Percentiles rank a stretch among this genome's conserved stretches.
phyloP scores from a whole-genome alignment of 2,888 invertebrate species.

The Synergus umbraculus region DNA sequence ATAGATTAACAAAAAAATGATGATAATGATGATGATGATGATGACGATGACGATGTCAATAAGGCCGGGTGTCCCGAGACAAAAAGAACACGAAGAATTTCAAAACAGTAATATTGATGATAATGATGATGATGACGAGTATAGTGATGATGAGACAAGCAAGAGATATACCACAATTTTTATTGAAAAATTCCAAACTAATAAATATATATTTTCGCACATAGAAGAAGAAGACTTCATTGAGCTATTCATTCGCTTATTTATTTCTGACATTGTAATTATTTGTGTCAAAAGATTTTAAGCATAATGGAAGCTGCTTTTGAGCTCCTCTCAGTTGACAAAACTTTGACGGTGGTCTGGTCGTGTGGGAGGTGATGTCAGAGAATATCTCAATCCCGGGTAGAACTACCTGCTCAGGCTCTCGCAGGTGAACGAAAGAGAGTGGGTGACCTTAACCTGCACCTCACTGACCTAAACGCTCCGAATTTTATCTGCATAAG shows the following conservation, averaged over 20 bases:
- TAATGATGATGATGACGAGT: not conserved
- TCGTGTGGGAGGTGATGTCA: slow-evolving; percentile 68
- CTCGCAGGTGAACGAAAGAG: slow-evolving; percentile 52
- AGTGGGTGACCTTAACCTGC: slow-evolving; percentile 61
- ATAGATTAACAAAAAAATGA: not conserved
- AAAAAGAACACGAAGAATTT: not conserved
- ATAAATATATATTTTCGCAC: too few species aligned
- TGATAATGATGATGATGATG: not conserved
- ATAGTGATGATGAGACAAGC: not conserved
- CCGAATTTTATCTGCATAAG: slow-evolving; percentile 73
- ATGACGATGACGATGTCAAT: not conserved
- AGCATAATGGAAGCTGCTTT: not conserved
- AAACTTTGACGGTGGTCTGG: slow-evolving; percentile 62
- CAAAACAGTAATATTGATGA: not conserved
- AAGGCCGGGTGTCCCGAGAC: not conserved
- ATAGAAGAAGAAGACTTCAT: too few species aligned
- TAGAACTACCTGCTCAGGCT: slow-evolving; percentile 65
- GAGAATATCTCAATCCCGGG: slow-evolving; percentile 68
- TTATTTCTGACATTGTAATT: not conserved
- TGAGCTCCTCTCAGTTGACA: slow-evolving; percentile 50
- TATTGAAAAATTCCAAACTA: too few species aligned
- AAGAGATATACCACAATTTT: not conserved
- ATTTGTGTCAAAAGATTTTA: not conserved
- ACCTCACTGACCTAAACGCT: slow-evolving; percentile 56
- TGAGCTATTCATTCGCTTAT: not conserved